Conservation (phyloP, 2,797 vertebrate species). For the Diceros bicornis region DNA sequence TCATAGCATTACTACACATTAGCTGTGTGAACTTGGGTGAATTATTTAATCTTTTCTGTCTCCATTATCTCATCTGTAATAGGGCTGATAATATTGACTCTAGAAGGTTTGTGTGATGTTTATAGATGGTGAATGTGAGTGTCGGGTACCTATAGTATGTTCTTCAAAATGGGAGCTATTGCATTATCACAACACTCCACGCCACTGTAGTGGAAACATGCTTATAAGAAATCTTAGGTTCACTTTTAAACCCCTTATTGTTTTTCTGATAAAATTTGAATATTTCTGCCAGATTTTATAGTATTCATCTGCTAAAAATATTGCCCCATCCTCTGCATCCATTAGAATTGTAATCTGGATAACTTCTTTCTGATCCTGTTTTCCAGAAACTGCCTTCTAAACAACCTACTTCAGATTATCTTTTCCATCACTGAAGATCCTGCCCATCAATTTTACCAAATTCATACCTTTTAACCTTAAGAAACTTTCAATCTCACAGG, state of each 20-base stretch:
- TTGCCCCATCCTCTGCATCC: not conserved
- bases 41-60: not conserved
- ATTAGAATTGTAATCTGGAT: not conserved
- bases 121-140: not conserved
- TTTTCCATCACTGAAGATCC: not conserved
- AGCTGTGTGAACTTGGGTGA: not conserved
- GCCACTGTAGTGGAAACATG: not conserved
- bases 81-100: not conserved
- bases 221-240: not conserved
- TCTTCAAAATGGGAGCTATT: not conserved
- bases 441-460: not conserved
- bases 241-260: constrained; percentile 3
- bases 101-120: not conserved
- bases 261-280: not conserved
- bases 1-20: not conserved
- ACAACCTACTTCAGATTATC: not conserved
- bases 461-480: not conserved
- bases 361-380: not conserved
- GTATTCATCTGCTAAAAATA: not conserved
- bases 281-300: not conserved
- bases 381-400: constrained; percentile 19
- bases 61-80: not conserved
- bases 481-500: not conserved
- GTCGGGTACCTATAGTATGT: not conserved
- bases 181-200: not conserved